Conservation (phyloP, 2,888 invertebrate genomes). For the Drosophila kuntzei region DNA sequence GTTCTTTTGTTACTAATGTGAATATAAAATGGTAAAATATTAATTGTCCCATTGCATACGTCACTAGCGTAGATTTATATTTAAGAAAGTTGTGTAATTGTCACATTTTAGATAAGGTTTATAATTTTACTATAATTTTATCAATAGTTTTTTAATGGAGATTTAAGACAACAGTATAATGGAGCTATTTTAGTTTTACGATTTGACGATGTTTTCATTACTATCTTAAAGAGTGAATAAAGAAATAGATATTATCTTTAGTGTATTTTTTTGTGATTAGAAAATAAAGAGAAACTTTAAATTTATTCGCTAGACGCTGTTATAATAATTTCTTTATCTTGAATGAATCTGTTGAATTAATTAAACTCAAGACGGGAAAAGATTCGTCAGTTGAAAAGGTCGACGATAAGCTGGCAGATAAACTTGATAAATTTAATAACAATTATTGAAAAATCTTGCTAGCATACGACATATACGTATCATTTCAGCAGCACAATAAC, state of each 20-base stretch:
- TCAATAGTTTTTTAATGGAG: background rate
- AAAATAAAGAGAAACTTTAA: background rate
- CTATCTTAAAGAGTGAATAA: no score
- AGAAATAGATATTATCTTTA: no score
- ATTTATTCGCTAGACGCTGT: background rate
- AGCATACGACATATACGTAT: slow-evolving; percentile 8
- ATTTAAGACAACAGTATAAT: no score
- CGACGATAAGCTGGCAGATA: slow-evolving; percentile 27
- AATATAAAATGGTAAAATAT: no score
- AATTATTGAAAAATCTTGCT: slow-evolving; percentile 21
- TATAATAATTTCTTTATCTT: background rate
- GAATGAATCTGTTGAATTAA: slow-evolving; percentile 6
- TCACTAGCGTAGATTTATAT: no score
- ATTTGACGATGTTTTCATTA: no score
- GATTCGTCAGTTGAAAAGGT: slow-evolving; percentile 14
- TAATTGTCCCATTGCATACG: no score
- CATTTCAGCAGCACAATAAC: slow-evolving; percentile 15
- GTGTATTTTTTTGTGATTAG: no score
- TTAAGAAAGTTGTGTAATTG: no score
- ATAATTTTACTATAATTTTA: no score
- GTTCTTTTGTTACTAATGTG: no score
- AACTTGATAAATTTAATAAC: slow-evolving; percentile 22
- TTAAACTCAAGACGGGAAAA: background rate
- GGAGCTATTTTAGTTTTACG: background rate
- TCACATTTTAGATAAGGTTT: no score